These are phyloP conservation scores for Lamellibrachia satsuma DNA, from an alignment of 2,888 invertebrate genomes.

Conservation along the genomic window DNA sequence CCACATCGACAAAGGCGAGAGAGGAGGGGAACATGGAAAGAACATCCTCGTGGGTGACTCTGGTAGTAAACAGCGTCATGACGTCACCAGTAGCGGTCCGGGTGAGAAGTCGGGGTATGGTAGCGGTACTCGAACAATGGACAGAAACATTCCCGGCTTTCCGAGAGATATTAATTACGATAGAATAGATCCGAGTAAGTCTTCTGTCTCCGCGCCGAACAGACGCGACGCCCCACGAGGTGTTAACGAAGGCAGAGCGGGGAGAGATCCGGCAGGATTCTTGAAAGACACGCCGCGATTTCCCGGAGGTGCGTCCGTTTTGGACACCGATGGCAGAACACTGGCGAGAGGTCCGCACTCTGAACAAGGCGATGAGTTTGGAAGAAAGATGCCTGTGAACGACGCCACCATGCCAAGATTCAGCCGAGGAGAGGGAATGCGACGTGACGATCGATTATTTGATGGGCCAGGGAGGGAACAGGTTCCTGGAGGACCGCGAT, in stretches of 20 bases:
- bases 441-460: constrained; percentile 8
- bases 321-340: neutral
- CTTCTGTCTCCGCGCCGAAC: neutral
- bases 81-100: neutral
- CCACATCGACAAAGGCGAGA: neutral
- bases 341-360: neutral
- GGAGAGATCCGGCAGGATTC: neutral
- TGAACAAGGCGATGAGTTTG: neutral
- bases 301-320: neutral
- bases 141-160: neutral
- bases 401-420: neutral
- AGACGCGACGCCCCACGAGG: neutral
- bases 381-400: neutral
- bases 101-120: neutral
- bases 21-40: neutral
- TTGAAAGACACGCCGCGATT: neutral
- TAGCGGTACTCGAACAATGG: neutral
- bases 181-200: neutral
- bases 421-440: neutral
- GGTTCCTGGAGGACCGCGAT: neutral
- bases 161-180: neutral
- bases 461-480: neutral
- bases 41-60: neutral
- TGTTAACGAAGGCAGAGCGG: neutral
- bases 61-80: neutral